Conservation (phyloP, 2,113 vertebrate genomes). For the Chiloscyllium plagiosum region DNA sequence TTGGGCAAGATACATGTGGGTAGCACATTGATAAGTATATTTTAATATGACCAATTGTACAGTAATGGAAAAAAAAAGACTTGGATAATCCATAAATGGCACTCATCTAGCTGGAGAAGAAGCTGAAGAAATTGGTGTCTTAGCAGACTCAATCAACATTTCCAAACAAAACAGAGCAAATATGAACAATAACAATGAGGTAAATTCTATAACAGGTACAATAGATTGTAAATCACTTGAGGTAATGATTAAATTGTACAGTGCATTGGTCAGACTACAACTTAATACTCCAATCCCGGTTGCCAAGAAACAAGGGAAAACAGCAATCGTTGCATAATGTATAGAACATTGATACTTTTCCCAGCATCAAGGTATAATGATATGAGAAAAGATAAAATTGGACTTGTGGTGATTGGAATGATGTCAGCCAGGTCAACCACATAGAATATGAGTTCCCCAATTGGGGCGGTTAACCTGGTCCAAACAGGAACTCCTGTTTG, state of each 20-base stretch:
- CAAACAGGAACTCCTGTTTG: too few species aligned
- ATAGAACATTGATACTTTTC: background rate
- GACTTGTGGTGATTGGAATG: background rate
- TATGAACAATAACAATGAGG: background rate
- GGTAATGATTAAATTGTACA: background rate
- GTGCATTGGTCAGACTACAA: background rate
- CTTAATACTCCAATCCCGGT: background rate
- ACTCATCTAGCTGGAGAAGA: background rate
- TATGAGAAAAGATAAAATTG: background rate
- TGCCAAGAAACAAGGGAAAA: background rate
- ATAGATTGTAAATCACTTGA: background rate
- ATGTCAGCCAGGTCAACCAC: too few species aligned
- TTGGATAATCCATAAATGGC: background rate
- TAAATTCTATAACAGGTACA: background rate
- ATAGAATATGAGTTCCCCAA: too few species aligned
- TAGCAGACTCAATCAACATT: background rate
- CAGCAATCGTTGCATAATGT: background rate
- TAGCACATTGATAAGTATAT: background rate
- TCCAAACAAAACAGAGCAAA: background rate
- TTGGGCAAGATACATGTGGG: background rate
- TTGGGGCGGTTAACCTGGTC: too few species aligned
- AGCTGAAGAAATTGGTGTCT: background rate
- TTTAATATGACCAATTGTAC: background rate
- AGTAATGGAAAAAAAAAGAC: background rate
- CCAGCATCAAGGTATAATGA: background rate